These are phyloP conservation scores for Oxyruncus cristatus DNA, from an alignment of 2,113 vertebrate species.

Conservation along the genomic window DNA sequence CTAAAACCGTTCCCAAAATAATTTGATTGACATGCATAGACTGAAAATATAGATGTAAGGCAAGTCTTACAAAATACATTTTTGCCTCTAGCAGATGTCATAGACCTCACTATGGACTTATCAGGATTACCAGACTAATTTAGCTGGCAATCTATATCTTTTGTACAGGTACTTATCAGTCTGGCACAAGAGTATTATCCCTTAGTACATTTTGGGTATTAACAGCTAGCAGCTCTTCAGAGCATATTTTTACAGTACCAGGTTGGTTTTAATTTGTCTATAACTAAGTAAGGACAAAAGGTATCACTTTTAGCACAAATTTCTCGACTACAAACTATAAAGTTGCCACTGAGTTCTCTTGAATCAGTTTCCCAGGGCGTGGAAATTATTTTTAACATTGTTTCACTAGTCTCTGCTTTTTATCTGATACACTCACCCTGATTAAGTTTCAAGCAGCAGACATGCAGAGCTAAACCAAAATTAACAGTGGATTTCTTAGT, in stretches of 20 bases:
- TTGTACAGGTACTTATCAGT: slow-evolving; percentile 55
- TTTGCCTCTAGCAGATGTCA: slow-evolving; percentile 15
- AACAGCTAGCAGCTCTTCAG: not conserved
- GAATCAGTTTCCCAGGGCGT: not conserved
- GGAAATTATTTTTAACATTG: not conserved
- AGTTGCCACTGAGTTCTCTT: not conserved
- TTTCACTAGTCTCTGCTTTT: not conserved
- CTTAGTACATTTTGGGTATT: slow-evolving; percentile 4
- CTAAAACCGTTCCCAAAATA: slow-evolving; percentile 47
- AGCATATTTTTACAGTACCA: slow-evolving; percentile 9
- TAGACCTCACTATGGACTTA: not conserved
- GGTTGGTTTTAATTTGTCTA: not conserved
- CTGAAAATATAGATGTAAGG: slow-evolving; percentile 56
- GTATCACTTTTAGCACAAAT: not conserved
- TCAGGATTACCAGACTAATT: slow-evolving; percentile 57
- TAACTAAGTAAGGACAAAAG: not conserved
- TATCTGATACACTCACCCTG: not conserved
- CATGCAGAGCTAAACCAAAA: not conserved
- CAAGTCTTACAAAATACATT: not conserved
- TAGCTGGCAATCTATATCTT: slow-evolving; percentile 10
- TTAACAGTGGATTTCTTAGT: not conserved
- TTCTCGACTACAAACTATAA: not conserved
- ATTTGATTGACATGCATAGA: slow-evolving; percentile 35
- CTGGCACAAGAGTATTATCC: slow-evolving; percentile 27
- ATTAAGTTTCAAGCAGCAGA: not conserved